phyloP scores from a whole-genome alignment of 2,888 invertebrate species.

The Acronicta leporina region DNA sequence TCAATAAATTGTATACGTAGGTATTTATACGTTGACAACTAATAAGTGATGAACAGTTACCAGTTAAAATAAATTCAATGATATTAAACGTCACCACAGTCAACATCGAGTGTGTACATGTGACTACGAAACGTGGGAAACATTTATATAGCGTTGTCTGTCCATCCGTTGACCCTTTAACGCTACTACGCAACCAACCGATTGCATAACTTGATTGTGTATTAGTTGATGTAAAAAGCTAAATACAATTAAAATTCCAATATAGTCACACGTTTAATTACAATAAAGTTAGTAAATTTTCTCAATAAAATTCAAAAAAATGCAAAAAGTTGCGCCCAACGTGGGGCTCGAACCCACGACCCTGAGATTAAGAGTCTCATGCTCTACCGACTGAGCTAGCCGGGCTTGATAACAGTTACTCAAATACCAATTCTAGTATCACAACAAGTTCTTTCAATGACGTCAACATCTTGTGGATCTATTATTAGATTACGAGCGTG shows the following conservation, averaged over 20 bases:
- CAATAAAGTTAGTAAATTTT: background rate
- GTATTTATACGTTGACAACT: slow-evolving; percentile 59
- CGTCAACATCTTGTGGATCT: slow-evolving; percentile 15
- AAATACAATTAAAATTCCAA: slow-evolving; percentile 4
- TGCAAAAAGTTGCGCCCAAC: slow-evolving; percentile 84
- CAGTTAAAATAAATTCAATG: slow-evolving; percentile 66
- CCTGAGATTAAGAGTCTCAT: slow-evolving; percentile 91
- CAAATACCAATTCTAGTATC: slow-evolving; percentile 52
- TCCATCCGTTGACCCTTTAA: slow-evolving; percentile 77
- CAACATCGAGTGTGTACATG: slow-evolving; percentile 61
- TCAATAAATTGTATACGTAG: slow-evolving; percentile 55
- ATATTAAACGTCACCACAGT: slow-evolving; percentile 59
- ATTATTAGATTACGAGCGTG: slow-evolving; percentile 28
- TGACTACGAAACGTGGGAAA: slow-evolving; percentile 80
- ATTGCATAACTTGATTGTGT: slow-evolving; percentile 68
- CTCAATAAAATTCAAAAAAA: background rate
- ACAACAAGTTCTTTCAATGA: slow-evolving; percentile 15
- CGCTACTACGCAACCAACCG: slow-evolving; percentile 68
- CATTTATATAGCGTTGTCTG: slow-evolving; percentile 68
- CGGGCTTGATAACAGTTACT: slow-evolving; percentile 66
- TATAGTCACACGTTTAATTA: background rate
- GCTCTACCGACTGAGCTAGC: slow-evolving; percentile 90
- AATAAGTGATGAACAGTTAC: slow-evolving; percentile 66
- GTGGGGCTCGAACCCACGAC: slow-evolving; percentile 91
- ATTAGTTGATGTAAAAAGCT: slow-evolving; percentile 20